Percentiles rank a stretch among this genome's conserved stretches.
phyloP scores from a whole-genome alignment of 1,140 invertebrate genomes.

The Papilio xuthus region DNA sequence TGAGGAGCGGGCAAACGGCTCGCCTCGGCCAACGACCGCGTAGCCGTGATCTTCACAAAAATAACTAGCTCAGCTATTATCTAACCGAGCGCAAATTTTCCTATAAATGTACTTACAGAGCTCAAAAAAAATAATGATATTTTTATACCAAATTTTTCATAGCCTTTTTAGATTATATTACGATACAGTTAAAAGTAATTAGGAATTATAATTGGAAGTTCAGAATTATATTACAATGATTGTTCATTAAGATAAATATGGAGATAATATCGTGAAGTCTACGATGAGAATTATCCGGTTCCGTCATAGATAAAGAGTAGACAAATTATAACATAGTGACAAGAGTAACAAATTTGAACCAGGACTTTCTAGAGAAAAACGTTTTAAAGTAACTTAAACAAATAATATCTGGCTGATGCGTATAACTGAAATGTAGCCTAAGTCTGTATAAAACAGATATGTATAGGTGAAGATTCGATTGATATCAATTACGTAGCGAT shows the following conservation, averaged over 20 bases:
- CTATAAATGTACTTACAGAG: not conserved
- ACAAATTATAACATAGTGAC: not conserved
- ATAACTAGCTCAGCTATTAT: conserved; percentile 36
- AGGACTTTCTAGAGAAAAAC: not conserved
- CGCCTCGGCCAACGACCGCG: conserved; percentile 61
- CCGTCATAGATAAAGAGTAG: not conserved
- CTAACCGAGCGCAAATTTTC: conserved; percentile 33
- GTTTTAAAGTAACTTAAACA: not conserved
- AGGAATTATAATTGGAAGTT: conserved; percentile 16
- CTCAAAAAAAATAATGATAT: not conserved
- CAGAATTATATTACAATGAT: not conserved
- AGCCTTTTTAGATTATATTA: not conserved
- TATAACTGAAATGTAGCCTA: not conserved
- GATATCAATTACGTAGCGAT: conserved; percentile 4
- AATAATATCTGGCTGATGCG: not conserved
- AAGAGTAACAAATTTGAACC: not conserved
- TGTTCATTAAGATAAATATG: conserved; percentile 16
- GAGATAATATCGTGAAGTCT: not conserved
- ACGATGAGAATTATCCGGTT: not conserved
- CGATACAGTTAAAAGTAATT: not conserved
- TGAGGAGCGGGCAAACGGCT: conserved; percentile 54
- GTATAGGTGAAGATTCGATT: not conserved
- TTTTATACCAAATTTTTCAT: not conserved
- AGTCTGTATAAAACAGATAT: not conserved
- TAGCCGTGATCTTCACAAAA: conserved; percentile 74